Evolutionary conservation across 92 coral and sea anemone species (phyloP).

Genomic region (Zoanthus sansibaricus): DNA sequence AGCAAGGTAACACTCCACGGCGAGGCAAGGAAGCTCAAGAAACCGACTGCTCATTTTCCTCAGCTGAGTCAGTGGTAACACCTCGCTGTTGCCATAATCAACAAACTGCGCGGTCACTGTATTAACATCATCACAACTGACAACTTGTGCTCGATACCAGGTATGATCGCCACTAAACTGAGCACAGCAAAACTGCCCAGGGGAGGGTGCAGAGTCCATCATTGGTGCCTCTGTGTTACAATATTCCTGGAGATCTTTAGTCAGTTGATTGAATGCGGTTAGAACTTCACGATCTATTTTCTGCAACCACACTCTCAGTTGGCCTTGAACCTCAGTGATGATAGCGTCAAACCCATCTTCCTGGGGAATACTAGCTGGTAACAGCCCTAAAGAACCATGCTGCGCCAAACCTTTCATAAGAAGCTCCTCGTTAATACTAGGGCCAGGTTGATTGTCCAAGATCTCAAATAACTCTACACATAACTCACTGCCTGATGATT

Average conservation of each 20-base stretch:
- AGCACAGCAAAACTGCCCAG: constrained; percentile 73
- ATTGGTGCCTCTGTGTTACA: constrained; percentile 53
- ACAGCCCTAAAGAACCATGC: background rate
- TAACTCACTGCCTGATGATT: background rate
- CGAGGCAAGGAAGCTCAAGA: constrained; percentile 71
- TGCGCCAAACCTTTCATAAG: constrained; percentile 43
- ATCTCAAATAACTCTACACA: constrained; percentile 67
- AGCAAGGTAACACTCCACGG: constrained; percentile 74
- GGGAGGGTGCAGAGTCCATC: constrained; percentile 43
- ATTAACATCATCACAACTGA: constrained; percentile 43
- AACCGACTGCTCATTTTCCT: constrained; percentile 53
- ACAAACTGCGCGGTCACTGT: constrained; percentile 69
- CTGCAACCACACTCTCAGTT: constrained; percentile 83
- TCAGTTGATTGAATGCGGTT: constrained; percentile 48
- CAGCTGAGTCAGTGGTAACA: constrained; percentile 54
- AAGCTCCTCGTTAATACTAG: constrained; percentile 61
- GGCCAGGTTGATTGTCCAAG: constrained; percentile 39
- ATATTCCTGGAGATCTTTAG: constrained; percentile 56
- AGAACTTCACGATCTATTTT: constrained; percentile 47
- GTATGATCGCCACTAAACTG: constrained; percentile 71
- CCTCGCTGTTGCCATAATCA: constrained; percentile 89
- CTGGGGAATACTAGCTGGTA: constrained; percentile 52
- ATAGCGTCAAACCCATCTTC: constrained; percentile 70
- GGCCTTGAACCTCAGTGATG: constrained; percentile 69
- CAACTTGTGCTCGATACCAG: constrained; percentile 87